Conservation (phyloP, 2,797 vertebrate genomes). For the Coilia nasus region DNA sequence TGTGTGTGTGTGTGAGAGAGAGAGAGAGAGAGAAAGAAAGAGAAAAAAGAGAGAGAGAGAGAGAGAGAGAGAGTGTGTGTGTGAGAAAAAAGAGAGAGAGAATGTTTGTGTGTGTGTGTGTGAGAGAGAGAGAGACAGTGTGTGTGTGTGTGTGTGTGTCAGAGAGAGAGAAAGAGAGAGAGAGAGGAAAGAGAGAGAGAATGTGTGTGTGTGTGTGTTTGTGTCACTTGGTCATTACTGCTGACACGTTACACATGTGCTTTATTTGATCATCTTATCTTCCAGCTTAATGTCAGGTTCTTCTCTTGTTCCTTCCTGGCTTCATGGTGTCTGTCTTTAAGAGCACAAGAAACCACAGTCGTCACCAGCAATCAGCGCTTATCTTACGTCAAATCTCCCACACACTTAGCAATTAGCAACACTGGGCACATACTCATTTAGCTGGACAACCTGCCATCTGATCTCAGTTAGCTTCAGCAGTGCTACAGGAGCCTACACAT, state of each 20-base stretch:
- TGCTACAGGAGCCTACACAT: too few species aligned
- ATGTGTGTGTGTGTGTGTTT: constrained; percentile 34
- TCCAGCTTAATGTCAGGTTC: constrained; percentile 1
- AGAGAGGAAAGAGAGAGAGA: too few species aligned
- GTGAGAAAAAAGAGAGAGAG: neutral
- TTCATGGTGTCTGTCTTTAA: neutral
- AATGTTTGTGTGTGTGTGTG: neutral
- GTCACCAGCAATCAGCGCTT: neutral
- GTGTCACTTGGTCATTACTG: constrained; percentile 20
- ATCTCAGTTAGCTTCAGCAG: too few species aligned
- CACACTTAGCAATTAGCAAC: constrained; percentile 6
- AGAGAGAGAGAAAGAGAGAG: neutral
- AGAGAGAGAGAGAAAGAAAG: too few species aligned
- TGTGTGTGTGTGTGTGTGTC: neutral
- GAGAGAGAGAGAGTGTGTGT: too few species aligned
- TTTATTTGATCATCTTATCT: neutral
- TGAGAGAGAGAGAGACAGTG: too few species aligned
- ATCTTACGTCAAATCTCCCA: neutral
- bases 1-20: constrained; percentile 13
- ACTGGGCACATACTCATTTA: neutral
- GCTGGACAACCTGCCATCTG: too few species aligned
- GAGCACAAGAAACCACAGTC: neutral
- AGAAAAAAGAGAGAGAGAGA: too few species aligned
- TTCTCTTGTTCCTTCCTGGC: neutral
- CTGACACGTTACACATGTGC: neutral